Evolutionary conservation across 2,888 invertebrate genomes (phyloP), one percentile per base, ranked within the genome.

Genomic region (Onthophagus sagittarius): DNA sequence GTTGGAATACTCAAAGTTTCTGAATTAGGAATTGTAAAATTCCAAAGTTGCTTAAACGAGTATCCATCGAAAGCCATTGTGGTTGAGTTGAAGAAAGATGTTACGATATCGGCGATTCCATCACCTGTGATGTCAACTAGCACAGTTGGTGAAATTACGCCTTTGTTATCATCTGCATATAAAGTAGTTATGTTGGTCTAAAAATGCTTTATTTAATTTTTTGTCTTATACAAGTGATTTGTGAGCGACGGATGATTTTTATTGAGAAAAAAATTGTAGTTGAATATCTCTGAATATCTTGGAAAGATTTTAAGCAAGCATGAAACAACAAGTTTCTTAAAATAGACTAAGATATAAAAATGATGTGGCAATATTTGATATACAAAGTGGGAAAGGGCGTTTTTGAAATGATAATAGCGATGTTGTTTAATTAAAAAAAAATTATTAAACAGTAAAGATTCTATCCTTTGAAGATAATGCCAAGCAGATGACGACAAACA

Each of bases 1-100:
- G 93, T 91, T 63, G 94, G 93, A 70, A 92, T 89, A 79, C 93
- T 92, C 79, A 92, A 91, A 9, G 92, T 89, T 84, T 93, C 92
- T 5, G 92, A 89, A 80, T 86, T 83, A 0, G 90, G 88, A 75
- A 92, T 87, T 0, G 90, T 88, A 77, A 88, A 91, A 78, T 92
- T 93, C 94, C 94, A 94, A n/a, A 94, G 81, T 79, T 88, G 87
- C 65, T 87, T 82, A 77, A 90, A 91, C 7, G 89, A 90, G 33
- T 86, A 83, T 0, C 94, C 94, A 84, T 94, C 88, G 76, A 93
- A 90, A 1, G 94, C 93, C 73, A 91, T 85, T 6, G 94, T 87
- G 0, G 90, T 90, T 2, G 92, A 90, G 81, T 93, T 93, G 78
- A 91, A 93, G 80, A 91, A 89, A 0, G 93, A 89, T 62, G 92